Base-by-base conservation (phyloP, 2,113 vertebrate genomes). In the Alexandromys fortis region DNA sequence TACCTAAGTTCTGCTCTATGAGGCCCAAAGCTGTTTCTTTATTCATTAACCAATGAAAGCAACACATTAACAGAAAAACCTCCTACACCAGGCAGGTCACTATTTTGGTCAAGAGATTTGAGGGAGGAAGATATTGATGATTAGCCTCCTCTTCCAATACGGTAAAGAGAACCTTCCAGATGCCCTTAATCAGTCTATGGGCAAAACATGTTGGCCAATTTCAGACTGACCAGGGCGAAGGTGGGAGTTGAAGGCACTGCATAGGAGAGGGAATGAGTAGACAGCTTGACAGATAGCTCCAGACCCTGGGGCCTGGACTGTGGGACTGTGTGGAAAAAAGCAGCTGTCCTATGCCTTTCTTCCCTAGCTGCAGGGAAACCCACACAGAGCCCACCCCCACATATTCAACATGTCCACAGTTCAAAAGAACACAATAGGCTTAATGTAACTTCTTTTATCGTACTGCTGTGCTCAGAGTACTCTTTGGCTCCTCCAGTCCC, bases 401-500 rank as follows among this genome's bases (percentile, higher is more conserved):
- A 52, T 42, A 42, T 42, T 42, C 49, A 52, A 52, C 19, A 1
- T 13, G 33, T 42, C 21, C 14, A 6, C 38, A 28, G n/a, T 81
- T n/a, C 88, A 89, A 83, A 52, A 30, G 67, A 42, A 67, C 72
- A 45, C 22, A 58, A 24, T 49, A n/a, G 17, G n/a, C 13, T 94
- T 7, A 35, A 35, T 63, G 49, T 35, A 61, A 16, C 52, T 52
- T 61, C 10, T 42, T 38, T 52, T 2, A 33, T 33, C 52, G 45
- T 10, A 65, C 21, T 35, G 35, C 47, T 0, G 5, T 72, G n/a
- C 49, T 86, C 14, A 28, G 21, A 14, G 7, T 24, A 61, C 35
- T 0, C 0, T 70, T 7, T 35, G 67, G 2, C 14, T 70, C 67
- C 33, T 17, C 14, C 5, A 17, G 16, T 17, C 33, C 33, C 35